Percentiles rank a stretch among this genome's conserved stretches.
Evolutionary conservation across 2,797 vertebrate genomes (phyloP).

Genomic region (Buceros bicornis): DNA sequence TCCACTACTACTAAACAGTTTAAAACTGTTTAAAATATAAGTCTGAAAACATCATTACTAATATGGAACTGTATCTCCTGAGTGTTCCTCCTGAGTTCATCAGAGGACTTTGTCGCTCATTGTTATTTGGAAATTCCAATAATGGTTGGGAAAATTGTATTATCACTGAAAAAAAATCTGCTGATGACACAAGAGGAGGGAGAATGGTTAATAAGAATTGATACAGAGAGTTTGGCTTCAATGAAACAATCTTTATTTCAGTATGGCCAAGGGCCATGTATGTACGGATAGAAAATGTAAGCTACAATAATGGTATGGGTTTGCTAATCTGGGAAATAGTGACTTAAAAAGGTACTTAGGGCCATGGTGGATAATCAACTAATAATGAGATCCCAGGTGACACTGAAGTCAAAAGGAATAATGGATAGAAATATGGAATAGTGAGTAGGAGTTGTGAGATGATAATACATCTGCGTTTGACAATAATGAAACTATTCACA

Average conservation of each 20-base stretch:
- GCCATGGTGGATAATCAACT: not conserved
- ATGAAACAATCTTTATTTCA: not conserved
- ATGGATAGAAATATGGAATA: not conserved
- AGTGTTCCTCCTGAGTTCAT: not conserved
- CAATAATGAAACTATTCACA: not conserved
- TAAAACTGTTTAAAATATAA: not conserved
- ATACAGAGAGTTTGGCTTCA: not conserved
- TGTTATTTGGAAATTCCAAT: not conserved
- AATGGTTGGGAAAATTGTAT: not conserved
- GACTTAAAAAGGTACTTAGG: not conserved
- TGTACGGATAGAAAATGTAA: not conserved
- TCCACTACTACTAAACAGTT: no score
- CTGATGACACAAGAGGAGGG: not conserved
- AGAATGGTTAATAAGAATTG: not conserved
- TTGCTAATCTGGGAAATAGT: not conserved
- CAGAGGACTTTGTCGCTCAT: not conserved
- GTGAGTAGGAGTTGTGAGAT: not conserved
- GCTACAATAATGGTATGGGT: not conserved
- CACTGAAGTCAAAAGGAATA: constrained; percentile 21
- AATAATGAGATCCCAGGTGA: constrained; percentile 56
- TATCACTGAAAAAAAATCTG: not conserved
- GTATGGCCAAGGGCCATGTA: not conserved
- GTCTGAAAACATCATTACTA: not conserved
- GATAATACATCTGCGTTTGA: not conserved
- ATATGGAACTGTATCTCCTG: not conserved